phyloP scores from a whole-genome alignment of 2,888 invertebrate genomes.

The Conistra vaccinii region DNA sequence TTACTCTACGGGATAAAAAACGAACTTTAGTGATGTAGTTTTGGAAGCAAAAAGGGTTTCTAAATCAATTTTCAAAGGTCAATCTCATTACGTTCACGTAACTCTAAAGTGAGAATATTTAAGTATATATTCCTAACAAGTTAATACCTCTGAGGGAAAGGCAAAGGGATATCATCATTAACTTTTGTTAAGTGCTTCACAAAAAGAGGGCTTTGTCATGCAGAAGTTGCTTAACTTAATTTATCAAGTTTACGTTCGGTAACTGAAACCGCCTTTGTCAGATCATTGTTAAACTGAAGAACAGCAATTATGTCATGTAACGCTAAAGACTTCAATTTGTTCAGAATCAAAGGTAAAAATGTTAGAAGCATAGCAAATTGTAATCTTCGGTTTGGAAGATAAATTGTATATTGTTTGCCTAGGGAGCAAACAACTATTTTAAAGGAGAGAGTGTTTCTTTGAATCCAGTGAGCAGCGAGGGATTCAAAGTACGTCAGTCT shows the following conservation, averaged over 20 bases:
- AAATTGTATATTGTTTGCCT: no score
- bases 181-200: conserved; percentile 47
- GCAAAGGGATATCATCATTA: conserved; percentile 46
- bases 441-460: no score
- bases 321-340: background rate
- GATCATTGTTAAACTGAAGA: conserved; percentile 13
- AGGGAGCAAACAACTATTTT: no score
- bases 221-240: conserved; percentile 48
- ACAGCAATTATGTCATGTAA: background rate
- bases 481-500: no score
- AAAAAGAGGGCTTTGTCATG: conserved; percentile 33
- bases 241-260: conserved; percentile 43
- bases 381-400: background rate
- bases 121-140: conserved; percentile 39
- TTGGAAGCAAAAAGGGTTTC: conserved; percentile 11
- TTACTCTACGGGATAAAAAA: no score
- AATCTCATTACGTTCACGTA: conserved; percentile 34
- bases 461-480: no score
- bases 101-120: conserved; percentile 15
- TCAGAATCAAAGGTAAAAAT: background rate
- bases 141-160: conserved; percentile 32
- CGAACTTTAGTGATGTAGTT: background rate
- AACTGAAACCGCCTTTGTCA: conserved; percentile 19
- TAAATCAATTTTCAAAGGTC: conserved; percentile 25
- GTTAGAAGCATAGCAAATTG: background rate